phyloP scores from a whole-genome alignment of 2,888 invertebrate species.

The Crepidodera aurea region DNA sequence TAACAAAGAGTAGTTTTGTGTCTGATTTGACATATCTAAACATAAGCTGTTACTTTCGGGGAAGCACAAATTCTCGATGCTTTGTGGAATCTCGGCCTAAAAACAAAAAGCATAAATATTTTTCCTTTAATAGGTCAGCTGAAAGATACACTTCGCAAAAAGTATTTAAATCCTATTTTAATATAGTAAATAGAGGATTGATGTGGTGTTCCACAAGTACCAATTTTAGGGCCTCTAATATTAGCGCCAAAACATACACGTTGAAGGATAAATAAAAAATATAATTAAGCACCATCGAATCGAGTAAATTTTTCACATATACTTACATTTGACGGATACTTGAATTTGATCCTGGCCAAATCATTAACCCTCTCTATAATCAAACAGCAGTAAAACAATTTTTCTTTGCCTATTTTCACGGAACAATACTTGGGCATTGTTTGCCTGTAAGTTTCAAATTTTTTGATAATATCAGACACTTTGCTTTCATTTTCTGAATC shows the following conservation, averaged over 20 bases:
- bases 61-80: conserved; percentile 78
- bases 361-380: conserved; percentile 73
- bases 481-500: conserved; percentile 42
- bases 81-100: conserved; percentile 70
- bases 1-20: conserved; percentile 77
- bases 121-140: no score
- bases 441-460: conserved; percentile 60
- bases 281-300: no score
- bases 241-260: no score
- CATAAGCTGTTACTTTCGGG: conserved; percentile 67
- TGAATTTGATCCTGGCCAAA: conserved; percentile 74
- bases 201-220: no score
- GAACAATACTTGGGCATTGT: conserved; percentile 69
- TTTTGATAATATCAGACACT: conserved; percentile 48
- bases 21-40: conserved; percentile 55
- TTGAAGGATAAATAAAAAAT: no score
- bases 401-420: conserved; percentile 59
- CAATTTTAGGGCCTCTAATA: no score
- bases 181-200: no score
- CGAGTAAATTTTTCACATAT: no score
- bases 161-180: no score
- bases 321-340: conserved; percentile 73
- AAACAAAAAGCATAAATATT: conserved; percentile 41
- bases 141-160: no score
- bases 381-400: conserved; percentile 73